Conservation (phyloP, 2,888 invertebrate species). For the Micoletzkya japonica region DNA sequence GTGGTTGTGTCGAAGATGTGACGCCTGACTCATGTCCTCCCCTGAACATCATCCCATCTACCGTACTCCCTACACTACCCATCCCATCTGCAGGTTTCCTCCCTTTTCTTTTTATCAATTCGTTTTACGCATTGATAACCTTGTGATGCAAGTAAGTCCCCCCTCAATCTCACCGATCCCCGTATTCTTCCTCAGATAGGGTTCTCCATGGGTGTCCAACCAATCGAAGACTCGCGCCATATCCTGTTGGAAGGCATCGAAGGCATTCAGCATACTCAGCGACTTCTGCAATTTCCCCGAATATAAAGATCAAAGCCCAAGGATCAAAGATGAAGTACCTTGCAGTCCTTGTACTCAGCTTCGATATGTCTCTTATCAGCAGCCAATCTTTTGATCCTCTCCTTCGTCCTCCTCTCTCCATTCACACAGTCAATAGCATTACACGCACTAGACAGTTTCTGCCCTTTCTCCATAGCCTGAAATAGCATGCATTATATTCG, state of each 20-base stretch:
- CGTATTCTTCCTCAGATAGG: slow-evolving; percentile 53
- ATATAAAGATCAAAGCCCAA: background rate
- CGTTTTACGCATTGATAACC: no score
- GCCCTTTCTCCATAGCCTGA: slow-evolving; percentile 22
- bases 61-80: background rate
- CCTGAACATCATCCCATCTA: background rate
- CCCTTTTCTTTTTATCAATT: no score
- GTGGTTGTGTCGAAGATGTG: slow-evolving; percentile 25
- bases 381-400: slow-evolving; percentile 8
- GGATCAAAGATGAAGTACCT: background rate
- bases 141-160: no score
- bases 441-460: background rate
- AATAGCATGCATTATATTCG: background rate
- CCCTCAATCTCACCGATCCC: slow-evolving; percentile 43
- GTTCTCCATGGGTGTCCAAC: slow-evolving; percentile 61
- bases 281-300: slow-evolving; percentile 30
- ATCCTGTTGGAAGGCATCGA: slow-evolving; percentile 49
- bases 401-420: slow-evolving; percentile 23
- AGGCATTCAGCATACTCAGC: slow-evolving; percentile 41
- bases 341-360: slow-evolving; percentile 1
- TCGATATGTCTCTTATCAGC: slow-evolving; percentile 17
- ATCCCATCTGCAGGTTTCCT: background rate
- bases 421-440: slow-evolving; percentile 3
- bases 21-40: background rate
- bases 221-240: slow-evolving; percentile 54